Evolutionary conservation across 2,888 invertebrate genomes (phyloP).

Genomic region (Herminia tarsipennalis): DNA sequence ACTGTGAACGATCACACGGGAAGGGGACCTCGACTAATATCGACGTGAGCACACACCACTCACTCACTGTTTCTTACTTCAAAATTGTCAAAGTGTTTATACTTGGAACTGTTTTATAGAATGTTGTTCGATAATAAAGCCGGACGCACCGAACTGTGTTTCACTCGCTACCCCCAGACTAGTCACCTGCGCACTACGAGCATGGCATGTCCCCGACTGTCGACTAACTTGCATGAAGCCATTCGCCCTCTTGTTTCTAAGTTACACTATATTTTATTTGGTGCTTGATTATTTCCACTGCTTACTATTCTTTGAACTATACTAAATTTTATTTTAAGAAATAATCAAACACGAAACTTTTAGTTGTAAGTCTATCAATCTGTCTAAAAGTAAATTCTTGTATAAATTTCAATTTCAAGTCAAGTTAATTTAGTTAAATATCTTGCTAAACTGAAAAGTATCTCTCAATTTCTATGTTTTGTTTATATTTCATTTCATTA

Average conservation of each 20-base stretch:
- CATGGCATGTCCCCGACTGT: slow-evolving; percentile 75
- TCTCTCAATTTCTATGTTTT: slow-evolving; percentile 42
- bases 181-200: slow-evolving; percentile 73
- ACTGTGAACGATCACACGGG: slow-evolving; percentile 35
- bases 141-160: slow-evolving; percentile 83
- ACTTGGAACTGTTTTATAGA: slow-evolving; percentile 63
- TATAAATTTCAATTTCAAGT: slow-evolving; percentile 20
- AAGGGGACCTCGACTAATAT: slow-evolving; percentile 38
- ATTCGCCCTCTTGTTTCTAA: slow-evolving; percentile 42
- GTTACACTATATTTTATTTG: slow-evolving; percentile 42
- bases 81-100: slow-evolving; percentile 67
- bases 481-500: slow-evolving; percentile 68
- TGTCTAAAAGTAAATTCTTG: slow-evolving; percentile 29
- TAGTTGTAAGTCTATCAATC: slow-evolving; percentile 46
- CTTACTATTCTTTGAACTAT: slow-evolving; percentile 23
- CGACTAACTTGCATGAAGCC: slow-evolving; percentile 74
- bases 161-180: slow-evolving; percentile 77
- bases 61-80: slow-evolving; percentile 67
- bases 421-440: slow-evolving; percentile 23
- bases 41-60: slow-evolving; percentile 70
- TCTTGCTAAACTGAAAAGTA: slow-evolving; percentile 22
- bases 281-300: slow-evolving; percentile 58
- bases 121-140: slow-evolving; percentile 77
- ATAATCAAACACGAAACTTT: slow-evolving; percentile 54
- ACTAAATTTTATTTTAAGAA: slow-evolving; percentile 37